Base-by-base conservation (phyloP, 2,888 invertebrate species). In the Achlya flavicornis region DNA sequence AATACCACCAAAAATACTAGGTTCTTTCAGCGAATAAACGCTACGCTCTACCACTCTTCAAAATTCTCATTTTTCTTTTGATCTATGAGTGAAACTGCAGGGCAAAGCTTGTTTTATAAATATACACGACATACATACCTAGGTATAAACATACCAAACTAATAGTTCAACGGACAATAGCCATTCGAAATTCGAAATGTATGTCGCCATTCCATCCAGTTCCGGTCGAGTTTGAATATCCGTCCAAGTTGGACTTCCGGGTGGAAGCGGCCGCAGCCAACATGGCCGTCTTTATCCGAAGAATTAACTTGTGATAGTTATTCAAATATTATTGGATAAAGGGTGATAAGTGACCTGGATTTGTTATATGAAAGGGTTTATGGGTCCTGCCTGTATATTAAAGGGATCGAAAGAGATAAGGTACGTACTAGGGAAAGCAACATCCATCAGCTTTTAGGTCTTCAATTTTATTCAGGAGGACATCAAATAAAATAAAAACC, bases 161-260 rank as follows among this genome's bases (percentile, higher is more conserved):
- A 32, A 60, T 60, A 60, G 60, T 41, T 33, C 60, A 60, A 67
- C 61, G 64, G 69, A 88, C 89, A 90, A 91, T 86, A 74, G 80
- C 74, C 72, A 82, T 88, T 90, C 88, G 78, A 92, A 93, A 92
- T 93, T 92, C 87, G 84, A 93, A 93, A 93, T 93, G 90, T 93
- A 92, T 93, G 93, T 93, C 90, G 89, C 85, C 87, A 85, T 86
- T 90, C 91, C 86, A 89, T 87, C 87, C 75, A 91, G 83, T 92
- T 93, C 93, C 93, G 92, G 91, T 85, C 85, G 86, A 93, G 92
- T 93, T 93, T 90, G 91, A 91, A 92, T 91, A 89, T 91, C 92
- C 90, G 92, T 86, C 89, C 90, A 91, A 93, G 88, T 93, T 92
- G 89, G 88, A 88, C 88, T 80, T 92, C 92, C 92, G 91, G 91